Base-by-base conservation (phyloP, 2,888 invertebrate genomes). In the Pristionchus arcanus region DNA sequence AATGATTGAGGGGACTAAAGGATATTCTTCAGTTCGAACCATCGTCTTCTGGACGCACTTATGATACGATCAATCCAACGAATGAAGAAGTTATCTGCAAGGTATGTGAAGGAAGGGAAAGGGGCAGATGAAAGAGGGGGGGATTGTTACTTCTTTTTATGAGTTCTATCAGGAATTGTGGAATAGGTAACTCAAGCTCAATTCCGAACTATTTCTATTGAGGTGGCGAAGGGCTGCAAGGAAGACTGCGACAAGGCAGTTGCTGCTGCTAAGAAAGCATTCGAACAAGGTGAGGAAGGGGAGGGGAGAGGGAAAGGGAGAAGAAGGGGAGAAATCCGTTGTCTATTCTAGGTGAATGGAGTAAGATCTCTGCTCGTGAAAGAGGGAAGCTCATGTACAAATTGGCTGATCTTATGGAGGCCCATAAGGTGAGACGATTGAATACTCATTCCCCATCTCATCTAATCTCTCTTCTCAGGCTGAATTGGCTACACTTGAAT, bases 341-440 rank as follows among this genome's bases (percentile, higher is more conserved):
- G 9, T n/a, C 34, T 4, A n/a, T 87, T 28, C 13, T 55, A 59
- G 98, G 98, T 0, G 97, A 98, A 94, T 99, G 98, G 98, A 97
- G 97, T n/a, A 97, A 97, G 95, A 97, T 98, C 95, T 98, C 98
- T 94, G 97, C 98, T 0, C 96, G 98, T 92, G 98, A 98, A 94
- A 96, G 98, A 42, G 98, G 98, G 4, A 96, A 97, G 90, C 95
- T 98, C 1, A 96, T 98, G 95, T 97, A 97, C 96, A 97, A 96
- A 97, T 96, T 98, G 92, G 98, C 98, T 0, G 98, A 98, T 95
- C 96, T 98, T 91, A 98, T 99, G 98, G 98, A 98, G 91, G 96
- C 97, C 94, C 97, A 98, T 95, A 97, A 97, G 90, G 90, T 91
- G 49, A 42, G 66, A 95, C 11, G 9, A 9, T 0, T 49, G 42